phyloP scores from a whole-genome alignment of 1,140 invertebrate species.

The Schlechtendalia chinensis region DNA sequence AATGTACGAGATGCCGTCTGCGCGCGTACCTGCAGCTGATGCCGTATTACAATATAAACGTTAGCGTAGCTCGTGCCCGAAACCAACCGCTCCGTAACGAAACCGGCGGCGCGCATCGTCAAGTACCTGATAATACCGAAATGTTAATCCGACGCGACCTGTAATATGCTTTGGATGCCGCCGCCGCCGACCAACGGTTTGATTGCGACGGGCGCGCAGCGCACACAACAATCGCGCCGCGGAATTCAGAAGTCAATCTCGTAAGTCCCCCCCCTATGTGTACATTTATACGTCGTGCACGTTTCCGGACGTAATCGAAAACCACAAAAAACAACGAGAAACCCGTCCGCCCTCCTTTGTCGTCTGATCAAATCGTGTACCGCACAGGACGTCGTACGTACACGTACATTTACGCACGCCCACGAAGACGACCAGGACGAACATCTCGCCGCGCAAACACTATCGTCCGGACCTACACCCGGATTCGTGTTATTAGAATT shows the following conservation, averaged over 20 bases:
- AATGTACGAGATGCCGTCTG: no score
- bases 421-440: not conserved
- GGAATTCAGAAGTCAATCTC: conserved; percentile 47
- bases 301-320: conserved; percentile 28
- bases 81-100: not conserved
- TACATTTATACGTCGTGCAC: not conserved
- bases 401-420: not conserved
- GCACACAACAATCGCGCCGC: conserved; percentile 29
- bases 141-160: conserved; percentile 10
- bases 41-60: not conserved
- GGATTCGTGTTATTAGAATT: not conserved
- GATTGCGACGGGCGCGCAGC: not conserved
- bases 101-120: not conserved
- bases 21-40: no score
- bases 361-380: conserved; percentile 21
- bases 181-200: not conserved
- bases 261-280: no score
- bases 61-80: not conserved
- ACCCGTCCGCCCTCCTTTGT: not conserved
- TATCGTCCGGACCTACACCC: not conserved
- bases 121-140: not conserved
- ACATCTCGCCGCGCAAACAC: not conserved
- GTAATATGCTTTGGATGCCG: conserved; percentile 18
- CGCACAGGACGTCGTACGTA: conserved; percentile 37
- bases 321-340: conserved; percentile 25